Conservation (phyloP, 92 coral and sea anemone species). For the Blastomussa wellsi region DNA sequence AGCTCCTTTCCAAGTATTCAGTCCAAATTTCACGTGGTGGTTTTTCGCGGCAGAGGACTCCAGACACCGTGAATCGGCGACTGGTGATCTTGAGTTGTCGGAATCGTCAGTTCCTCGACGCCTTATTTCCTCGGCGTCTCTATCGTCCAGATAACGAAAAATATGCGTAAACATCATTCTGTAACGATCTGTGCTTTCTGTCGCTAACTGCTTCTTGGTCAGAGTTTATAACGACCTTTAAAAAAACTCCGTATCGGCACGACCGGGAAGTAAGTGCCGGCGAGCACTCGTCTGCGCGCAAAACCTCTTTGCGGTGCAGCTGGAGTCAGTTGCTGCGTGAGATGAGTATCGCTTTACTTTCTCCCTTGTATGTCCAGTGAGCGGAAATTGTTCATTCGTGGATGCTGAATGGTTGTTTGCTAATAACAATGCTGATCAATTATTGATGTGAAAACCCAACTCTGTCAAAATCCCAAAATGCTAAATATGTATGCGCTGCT, state of each 20-base stretch:
- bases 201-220: neutral
- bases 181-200: neutral
- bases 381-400: neutral
- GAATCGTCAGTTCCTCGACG: neutral
- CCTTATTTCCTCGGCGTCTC: constrained; percentile 30
- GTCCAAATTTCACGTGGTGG: neutral
- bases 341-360: constrained; percentile 2
- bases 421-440: constrained; percentile 14
- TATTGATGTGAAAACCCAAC: constrained; percentile 2
- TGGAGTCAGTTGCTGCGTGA: neutral
- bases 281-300: neutral
- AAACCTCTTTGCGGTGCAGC: neutral
- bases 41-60: neutral
- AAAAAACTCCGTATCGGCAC: constrained; percentile 1
- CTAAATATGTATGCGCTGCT: neutral
- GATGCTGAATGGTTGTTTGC: constrained; percentile 10
- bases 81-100: neutral
- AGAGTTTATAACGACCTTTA: constrained; percentile 4
- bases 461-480: neutral
- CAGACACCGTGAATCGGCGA: constrained; percentile 2
- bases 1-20: constrained; percentile 5
- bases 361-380: neutral
- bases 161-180: constrained; percentile 47
- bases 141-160: constrained; percentile 45
- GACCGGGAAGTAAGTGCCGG: neutral